phyloP scores from a whole-genome alignment of 2,113 vertebrate species.

The Chaetorhynchus papuensis region DNA sequence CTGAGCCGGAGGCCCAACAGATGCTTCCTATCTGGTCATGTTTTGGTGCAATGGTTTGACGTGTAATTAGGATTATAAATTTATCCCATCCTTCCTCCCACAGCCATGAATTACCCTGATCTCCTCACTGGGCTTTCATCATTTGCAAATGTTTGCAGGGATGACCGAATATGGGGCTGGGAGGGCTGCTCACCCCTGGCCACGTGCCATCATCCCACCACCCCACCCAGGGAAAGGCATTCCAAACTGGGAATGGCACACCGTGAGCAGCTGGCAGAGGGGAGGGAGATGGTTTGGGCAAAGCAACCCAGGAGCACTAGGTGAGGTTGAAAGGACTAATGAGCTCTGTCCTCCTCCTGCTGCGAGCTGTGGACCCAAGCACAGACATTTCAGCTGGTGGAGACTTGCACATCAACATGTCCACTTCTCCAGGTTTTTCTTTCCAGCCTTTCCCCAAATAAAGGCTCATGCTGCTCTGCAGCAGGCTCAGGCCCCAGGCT shows the following conservation, averaged over 20 bases:
- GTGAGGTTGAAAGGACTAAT: not conserved
- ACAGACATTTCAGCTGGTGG: not conserved
- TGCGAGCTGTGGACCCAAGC: not conserved
- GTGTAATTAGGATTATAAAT: not conserved
- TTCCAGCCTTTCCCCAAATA: not conserved
- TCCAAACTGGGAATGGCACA: not conserved
- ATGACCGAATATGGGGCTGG: not conserved
- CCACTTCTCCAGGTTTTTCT: not conserved
- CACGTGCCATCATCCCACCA: accelerated
- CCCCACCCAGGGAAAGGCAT: accelerated
- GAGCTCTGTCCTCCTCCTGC: not conserved
- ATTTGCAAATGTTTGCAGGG: not conserved
- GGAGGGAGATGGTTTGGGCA: not conserved
- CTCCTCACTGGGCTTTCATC: not conserved
- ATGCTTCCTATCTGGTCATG: not conserved
- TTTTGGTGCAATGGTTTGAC: not conserved
- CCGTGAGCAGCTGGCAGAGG: not conserved
- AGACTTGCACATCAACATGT: not conserved
- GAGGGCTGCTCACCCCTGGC: not conserved
- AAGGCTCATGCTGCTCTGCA: not conserved
- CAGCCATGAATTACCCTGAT: not conserved
- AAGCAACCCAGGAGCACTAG: not conserved
- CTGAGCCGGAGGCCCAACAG: accelerated
- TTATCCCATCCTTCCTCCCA: not conserved
- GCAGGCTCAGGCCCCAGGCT: not conserved